These are phyloP conservation scores for Eueides isabella DNA, from an alignment of 1,140 invertebrate genomes.

Conservation along the genomic window DNA sequence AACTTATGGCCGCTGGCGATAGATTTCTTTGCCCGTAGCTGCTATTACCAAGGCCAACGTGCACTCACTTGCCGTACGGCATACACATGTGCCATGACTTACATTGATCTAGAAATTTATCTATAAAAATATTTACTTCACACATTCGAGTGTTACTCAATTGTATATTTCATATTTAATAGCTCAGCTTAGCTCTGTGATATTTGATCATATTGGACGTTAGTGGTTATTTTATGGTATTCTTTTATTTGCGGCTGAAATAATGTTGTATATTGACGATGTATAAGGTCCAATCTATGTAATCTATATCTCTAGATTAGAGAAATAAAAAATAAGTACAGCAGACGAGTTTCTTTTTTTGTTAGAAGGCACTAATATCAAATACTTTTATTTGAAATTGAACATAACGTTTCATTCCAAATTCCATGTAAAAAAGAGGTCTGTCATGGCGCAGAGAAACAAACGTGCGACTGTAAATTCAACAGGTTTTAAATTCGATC, in stretches of 20 bases:
- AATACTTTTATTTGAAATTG: too few relatives aligned
- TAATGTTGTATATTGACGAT: background rate
- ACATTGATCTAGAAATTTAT: conserved; percentile 1
- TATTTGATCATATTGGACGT: background rate
- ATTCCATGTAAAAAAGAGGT: too few relatives aligned
- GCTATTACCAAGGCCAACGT: background rate
- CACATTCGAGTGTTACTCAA: background rate
- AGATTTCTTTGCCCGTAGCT: background rate
- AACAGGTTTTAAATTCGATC: too few relatives aligned
- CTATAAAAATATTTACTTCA: conserved; percentile 6
- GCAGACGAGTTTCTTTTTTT: too few relatives aligned
- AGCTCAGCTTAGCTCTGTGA: background rate
- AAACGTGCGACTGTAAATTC: too few relatives aligned
- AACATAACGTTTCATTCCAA: too few relatives aligned
- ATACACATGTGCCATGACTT: background rate
- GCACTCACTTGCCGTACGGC: background rate
- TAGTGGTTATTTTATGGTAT: background rate
- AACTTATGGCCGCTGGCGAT: background rate
- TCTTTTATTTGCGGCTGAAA: background rate
- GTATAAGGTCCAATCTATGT: too few relatives aligned
- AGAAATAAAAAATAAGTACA: too few relatives aligned
- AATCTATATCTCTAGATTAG: too few relatives aligned
- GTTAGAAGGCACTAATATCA: too few relatives aligned
- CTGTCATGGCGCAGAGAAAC: too few relatives aligned
- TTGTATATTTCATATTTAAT: background rate